Base-by-base conservation (phyloP, 23 tunicate genomes). In the Ascidia mentula region DNA sequence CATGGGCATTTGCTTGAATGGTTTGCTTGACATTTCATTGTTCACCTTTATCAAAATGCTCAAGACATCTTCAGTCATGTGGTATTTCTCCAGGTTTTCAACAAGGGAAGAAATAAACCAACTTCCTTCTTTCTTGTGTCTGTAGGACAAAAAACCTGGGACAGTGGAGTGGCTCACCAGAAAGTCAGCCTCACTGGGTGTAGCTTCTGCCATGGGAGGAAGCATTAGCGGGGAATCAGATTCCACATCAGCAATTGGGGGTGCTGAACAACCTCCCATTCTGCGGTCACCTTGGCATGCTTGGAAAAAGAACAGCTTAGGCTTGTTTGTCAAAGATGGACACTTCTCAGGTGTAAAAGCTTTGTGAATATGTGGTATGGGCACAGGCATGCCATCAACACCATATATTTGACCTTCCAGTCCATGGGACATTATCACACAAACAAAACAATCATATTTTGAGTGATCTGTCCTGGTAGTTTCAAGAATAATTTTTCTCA, bases 281-380 rank as follows among this genome's bases (percentile, higher is more conserved):
- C 69, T 0, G 45, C 39, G 70, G 36, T 82, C 83, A 28, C 97
- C 97, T 73, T 91, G 97, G 69, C 97, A 91, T 0, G 97, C 97
- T 71, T 91, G 97, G 72, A 82, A 59, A 34, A 91, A 82, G 46
- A 91, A 81, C 26, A 91, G 77, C 36, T 91, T 91, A 32, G 97
- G 97, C 42, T 91, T 91, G 87, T 77, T 74, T 4, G 22, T 46
- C 5, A 91, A 84, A 12, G 91, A 40, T 0, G 87, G 78, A 61
- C 91, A 86, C 17, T 37, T 46, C 6, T 82, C 46, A n/a, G 97
- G 89, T 31, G 30, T 40, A 38, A 91, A 91, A 0, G 0, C 18
- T 34, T 72, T 77, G 72, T 69, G 77, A 35, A 91, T 82, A 5
- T 70, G 31, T 0, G 84, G 40, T 17, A 42, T 24, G 6, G 31